Conservation (phyloP, 1,140 invertebrate genomes). For the Heliconius hewitsoni region DNA sequence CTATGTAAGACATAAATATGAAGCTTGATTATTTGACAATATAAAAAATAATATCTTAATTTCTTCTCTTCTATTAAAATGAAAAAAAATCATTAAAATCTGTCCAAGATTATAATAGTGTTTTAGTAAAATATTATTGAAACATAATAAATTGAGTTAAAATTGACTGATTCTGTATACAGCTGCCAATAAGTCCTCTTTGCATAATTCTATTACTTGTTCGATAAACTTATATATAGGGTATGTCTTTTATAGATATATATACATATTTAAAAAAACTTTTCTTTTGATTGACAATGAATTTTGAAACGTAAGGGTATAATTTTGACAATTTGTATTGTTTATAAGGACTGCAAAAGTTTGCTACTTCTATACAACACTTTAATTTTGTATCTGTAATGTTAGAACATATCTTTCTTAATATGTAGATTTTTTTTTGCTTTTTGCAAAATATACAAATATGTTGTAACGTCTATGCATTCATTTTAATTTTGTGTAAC, state of each 20-base stretch:
- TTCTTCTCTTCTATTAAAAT: slow-evolving; percentile 10
- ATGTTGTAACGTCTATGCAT: not conserved
- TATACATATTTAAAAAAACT: slow-evolving; percentile 21
- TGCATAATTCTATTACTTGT: slow-evolving; percentile 16
- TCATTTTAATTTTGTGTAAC: not conserved
- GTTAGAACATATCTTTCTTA: slow-evolving; percentile 14
- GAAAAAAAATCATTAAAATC: not conserved
- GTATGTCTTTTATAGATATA: slow-evolving; percentile 26
- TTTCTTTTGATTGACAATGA: slow-evolving; percentile 34
- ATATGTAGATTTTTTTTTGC: slow-evolving; percentile 9
- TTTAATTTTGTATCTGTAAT: slow-evolving; percentile 30
- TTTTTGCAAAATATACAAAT: slow-evolving; percentile 9
- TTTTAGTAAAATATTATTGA: not conserved
- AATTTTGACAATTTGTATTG: slow-evolving; percentile 62
- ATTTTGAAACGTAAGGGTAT: slow-evolving; percentile 61
- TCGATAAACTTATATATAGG: slow-evolving; percentile 20
- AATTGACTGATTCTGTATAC: slow-evolving; percentile 21
- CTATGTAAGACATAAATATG: slow-evolving; percentile 24
- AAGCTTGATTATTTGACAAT: slow-evolving; percentile 28
- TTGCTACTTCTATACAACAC: slow-evolving; percentile 65
- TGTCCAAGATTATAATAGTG: not conserved
- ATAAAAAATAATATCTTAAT: slow-evolving; percentile 23
- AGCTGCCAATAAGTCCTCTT: slow-evolving; percentile 21
- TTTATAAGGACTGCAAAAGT: slow-evolving; percentile 69
- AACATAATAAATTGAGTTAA: not conserved